phyloP scores from a whole-genome alignment of 2,113 vertebrate genomes.

The Paracanthobrama guichenoti region DNA sequence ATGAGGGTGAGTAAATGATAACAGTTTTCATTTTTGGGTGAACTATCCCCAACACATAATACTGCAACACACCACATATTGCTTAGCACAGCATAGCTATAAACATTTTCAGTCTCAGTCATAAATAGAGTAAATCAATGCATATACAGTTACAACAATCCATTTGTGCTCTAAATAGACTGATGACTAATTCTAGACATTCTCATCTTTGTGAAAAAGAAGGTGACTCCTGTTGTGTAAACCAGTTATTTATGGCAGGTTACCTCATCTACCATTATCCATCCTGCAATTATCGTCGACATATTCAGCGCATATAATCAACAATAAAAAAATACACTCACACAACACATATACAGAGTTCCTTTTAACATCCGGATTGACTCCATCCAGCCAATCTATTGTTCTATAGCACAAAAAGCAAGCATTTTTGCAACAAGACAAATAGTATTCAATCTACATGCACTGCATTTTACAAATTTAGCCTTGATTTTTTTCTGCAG shows the following conservation, averaged over 20 bases:
- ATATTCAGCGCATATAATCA: neutral
- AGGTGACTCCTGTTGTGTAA: slow-evolving; percentile 9
- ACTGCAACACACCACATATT: neutral
- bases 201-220: neutral
- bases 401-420: neutral
- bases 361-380: neutral
- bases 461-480: neutral
- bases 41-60: neutral
- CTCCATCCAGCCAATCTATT: neutral
- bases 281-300: neutral
- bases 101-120: no score
- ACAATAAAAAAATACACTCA: neutral
- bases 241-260: neutral
- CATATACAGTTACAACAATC: neutral
- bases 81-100: neutral
- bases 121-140: neutral
- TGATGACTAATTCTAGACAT: neutral
- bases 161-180: neutral
- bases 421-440: neutral
- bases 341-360: neutral
- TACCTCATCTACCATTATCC: neutral
- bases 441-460: neutral
- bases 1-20: neutral
- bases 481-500: neutral
- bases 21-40: neutral